These are phyloP conservation scores for Boloria euphrosyne DNA, from an alignment of 2,888 invertebrate species.

Conservation along the genomic window DNA sequence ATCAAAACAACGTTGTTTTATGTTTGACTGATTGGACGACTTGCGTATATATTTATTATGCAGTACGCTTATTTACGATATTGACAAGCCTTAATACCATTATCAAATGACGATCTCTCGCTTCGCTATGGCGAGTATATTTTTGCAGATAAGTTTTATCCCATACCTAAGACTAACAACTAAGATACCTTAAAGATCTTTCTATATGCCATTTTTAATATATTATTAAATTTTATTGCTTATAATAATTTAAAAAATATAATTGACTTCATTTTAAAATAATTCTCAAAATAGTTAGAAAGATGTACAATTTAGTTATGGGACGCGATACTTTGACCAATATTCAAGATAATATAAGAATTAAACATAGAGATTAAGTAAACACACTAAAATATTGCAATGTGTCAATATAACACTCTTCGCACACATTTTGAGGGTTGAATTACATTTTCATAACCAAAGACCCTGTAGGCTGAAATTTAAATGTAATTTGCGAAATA, in stretches of 20 bases:
- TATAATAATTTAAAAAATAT: too few species aligned
- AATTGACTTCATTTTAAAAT: too few species aligned
- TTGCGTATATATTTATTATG: conserved; percentile 10
- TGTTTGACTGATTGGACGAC: conserved; percentile 3
- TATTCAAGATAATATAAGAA: neutral
- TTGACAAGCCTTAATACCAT: neutral
- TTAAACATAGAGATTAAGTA: neutral
- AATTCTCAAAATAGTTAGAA: too few species aligned
- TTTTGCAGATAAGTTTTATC: too few species aligned
- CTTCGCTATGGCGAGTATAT: too few species aligned
- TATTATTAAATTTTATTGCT: too few species aligned
- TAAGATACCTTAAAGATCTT: too few species aligned
- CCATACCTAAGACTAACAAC: too few species aligned
- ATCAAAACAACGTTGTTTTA: conserved; percentile 9
- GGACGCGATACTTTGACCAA: neutral
- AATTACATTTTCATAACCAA: conserved; percentile 8
- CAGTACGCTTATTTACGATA: conserved; percentile 7
- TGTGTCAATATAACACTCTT: conserved; percentile 1
- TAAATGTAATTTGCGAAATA: conserved; percentile 9
- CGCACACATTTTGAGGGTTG: neutral
- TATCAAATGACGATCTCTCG: too few species aligned
- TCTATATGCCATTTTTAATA: too few species aligned
- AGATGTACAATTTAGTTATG: neutral
- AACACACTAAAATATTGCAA: neutral
- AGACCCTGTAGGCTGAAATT: neutral